Conservation (phyloP, 2,113 vertebrate species). For the Muntiacus muntjak region DNA sequence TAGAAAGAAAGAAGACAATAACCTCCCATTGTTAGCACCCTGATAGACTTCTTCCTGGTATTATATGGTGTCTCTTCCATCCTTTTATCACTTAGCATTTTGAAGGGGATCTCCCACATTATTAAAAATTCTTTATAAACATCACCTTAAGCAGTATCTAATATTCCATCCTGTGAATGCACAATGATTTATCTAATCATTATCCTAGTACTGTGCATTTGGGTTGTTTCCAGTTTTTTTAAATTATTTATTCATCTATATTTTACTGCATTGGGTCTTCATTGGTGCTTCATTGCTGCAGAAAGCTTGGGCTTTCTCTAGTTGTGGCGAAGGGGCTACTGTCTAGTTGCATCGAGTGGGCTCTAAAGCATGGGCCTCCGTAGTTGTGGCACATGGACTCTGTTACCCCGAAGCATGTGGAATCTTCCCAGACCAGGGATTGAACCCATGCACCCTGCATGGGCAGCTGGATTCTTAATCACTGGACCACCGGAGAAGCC, state of each 20-base stretch:
- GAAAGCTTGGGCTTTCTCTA: not conserved
- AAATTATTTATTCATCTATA: not conserved
- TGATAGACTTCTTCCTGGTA: not conserved
- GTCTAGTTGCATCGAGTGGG: not conserved
- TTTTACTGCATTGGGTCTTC: not conserved
- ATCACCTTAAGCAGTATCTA: not conserved
- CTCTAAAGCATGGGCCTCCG: not conserved
- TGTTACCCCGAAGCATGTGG: not conserved
- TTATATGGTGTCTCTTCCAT: not conserved
- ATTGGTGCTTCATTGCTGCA: not conserved
- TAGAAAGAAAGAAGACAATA: not conserved
- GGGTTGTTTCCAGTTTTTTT: not conserved
- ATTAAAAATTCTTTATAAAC: not conserved
- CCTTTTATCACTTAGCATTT: not conserved
- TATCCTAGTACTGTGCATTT: not conserved
- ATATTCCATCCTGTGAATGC: not conserved
- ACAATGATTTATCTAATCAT: not conserved
- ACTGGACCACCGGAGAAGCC: not conserved
- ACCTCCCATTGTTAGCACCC: not conserved
- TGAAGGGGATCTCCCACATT: not conserved
- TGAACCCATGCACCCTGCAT: not conserved
- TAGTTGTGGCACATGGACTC: not conserved
- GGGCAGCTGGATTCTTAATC: not conserved
- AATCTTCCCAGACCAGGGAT: not conserved
- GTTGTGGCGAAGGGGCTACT: not conserved